Conservation (phyloP, 2,797 vertebrate genomes). For the Carduelis carduelis region DNA sequence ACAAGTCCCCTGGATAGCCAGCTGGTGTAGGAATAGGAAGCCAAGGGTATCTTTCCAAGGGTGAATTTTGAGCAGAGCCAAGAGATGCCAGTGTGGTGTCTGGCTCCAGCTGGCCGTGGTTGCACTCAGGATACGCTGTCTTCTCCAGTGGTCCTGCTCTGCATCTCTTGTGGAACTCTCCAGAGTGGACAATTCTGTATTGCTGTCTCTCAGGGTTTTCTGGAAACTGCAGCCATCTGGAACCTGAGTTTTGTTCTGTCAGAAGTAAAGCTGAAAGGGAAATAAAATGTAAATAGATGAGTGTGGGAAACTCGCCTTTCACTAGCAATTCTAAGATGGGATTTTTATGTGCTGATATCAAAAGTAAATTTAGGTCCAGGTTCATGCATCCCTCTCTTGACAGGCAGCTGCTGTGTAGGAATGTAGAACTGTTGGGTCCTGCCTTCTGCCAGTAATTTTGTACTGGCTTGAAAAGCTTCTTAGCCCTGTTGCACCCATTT, state of each 20-base stretch:
- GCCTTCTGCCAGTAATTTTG: background rate
- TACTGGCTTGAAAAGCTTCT: background rate
- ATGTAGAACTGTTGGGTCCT: conserved; percentile 26
- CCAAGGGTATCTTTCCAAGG: background rate
- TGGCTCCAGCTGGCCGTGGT: accelerated
- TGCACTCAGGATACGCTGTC: background rate
- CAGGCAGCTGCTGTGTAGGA: conserved; percentile 39
- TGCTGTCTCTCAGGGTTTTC: background rate
- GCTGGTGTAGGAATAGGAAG: background rate
- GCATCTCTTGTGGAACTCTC: background rate
- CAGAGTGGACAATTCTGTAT: background rate
- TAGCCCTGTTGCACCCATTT: background rate
- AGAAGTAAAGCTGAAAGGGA: background rate
- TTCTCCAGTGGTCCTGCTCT: background rate
- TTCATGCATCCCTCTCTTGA: background rate
- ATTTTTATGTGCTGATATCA: conserved; percentile 4
- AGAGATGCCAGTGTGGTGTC: accelerated
- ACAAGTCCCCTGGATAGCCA: background rate
- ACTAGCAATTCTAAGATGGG: background rate
- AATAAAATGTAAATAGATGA: background rate
- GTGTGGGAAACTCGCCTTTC: background rate
- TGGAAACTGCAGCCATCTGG: background rate
- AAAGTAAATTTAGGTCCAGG: background rate
- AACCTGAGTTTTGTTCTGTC: background rate
- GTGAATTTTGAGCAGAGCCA: background rate